These are phyloP conservation scores for Lemur catta DNA, from an alignment of 2,797 vertebrate species.

Conservation along the genomic window DNA sequence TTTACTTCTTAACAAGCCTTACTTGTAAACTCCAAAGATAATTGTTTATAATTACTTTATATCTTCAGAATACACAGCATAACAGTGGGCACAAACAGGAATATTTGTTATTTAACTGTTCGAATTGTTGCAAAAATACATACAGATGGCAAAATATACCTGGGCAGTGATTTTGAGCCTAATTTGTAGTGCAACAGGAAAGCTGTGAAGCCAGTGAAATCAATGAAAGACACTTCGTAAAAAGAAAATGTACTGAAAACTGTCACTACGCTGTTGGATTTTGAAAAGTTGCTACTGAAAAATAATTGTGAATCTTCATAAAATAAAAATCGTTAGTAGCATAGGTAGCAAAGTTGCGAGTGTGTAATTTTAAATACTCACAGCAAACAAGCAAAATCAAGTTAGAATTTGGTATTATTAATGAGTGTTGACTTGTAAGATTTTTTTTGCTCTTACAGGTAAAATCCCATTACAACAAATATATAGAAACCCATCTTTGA, in stretches of 20 bases:
- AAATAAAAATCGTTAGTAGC: constrained; percentile 67
- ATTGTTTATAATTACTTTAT: not conserved
- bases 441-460: constrained; percentile 58
- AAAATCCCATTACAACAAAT: constrained; percentile 79
- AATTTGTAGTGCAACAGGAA: not conserved
- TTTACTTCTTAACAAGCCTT: not conserved
- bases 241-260: not conserved
- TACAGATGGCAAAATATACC: not conserved
- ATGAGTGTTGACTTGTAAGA: constrained; percentile 44
- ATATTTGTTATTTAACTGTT: not conserved
- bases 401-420: constrained; percentile 70
- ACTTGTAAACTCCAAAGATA: not conserved
- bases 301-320: not conserved
- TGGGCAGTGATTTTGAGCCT: not conserved
- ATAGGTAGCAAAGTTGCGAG: constrained; percentile 36
- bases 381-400: constrained; percentile 80
- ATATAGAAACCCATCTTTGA: not conserved
- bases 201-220: not conserved
- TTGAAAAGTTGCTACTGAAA: not conserved
- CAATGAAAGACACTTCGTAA: not conserved
- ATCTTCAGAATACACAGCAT: not conserved
- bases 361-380: constrained; percentile 69
- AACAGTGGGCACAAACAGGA: not conserved
- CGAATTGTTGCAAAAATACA: not conserved
- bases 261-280: not conserved